Conservation (phyloP, 2,888 invertebrate species). For the Drosophila emarginata region DNA sequence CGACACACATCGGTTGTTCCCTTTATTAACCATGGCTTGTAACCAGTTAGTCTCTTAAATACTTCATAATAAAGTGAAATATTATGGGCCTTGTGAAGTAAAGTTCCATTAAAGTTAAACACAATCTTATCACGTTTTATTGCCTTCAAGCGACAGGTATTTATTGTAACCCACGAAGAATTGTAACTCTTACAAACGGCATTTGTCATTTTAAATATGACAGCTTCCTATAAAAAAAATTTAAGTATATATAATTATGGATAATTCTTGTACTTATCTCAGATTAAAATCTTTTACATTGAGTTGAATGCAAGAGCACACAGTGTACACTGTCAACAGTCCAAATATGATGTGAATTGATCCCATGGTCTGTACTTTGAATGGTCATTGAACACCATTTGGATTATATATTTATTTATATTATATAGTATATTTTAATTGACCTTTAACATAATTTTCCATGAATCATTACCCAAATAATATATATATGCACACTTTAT, state of each 20-base stretch:
- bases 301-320: background rate
- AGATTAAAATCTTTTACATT: background rate
- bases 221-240: background rate
- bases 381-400: background rate
- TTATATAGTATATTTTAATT: background rate
- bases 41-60: background rate
- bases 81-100: background rate
- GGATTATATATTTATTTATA: background rate
- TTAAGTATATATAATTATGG: background rate
- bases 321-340: background rate
- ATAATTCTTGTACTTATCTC: background rate
- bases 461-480: too few species aligned
- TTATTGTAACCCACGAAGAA: background rate
- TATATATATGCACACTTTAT: too few species aligned
- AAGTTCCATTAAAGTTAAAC: background rate
- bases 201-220: background rate
- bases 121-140: background rate
- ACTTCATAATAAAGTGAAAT: background rate
- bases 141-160: background rate
- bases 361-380: background rate
- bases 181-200: background rate
- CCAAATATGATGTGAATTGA: background rate
- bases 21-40: background rate
- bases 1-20: background rate
- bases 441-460: too few species aligned